Base-by-base conservation (phyloP, 92 coral and sea anemone species). In the Phymanthus crucifer region DNA sequence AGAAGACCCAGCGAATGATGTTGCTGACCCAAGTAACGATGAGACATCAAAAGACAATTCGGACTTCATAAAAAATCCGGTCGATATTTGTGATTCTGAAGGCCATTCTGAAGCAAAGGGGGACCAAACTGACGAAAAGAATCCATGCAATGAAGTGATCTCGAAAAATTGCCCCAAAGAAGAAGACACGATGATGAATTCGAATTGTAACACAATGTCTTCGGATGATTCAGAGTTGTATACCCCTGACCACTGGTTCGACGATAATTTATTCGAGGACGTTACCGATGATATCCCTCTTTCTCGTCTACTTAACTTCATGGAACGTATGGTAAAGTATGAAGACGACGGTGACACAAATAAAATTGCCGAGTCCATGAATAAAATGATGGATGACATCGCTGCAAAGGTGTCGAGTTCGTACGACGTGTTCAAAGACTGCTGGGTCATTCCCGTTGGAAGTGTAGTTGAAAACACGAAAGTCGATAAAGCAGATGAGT, bases 381-480 rank as follows among this genome's bases (percentile, higher is more conserved):
- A 64, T n/a, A 36, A 24, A 65, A 82, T 82, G 85, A 73, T 82
- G 80, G 57, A 77, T 1, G 56, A 82, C 50, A 61, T 74, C 37
- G 32, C 67, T 46, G 75, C 76, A 74, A 82, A 64, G 68, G 37
- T 82, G 45, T 24, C 67, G 27, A 38, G 79, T 1, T 82, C 79
- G 73, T 82, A 73, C 29, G 66, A 58, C 74, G 85, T 82, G 17
- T 82, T 82, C n/a, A 68, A 83, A 83, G 45, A 76, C 13, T 83
- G 87, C 38, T 83, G 27, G n/a, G 36, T 76, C 19, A 83, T 83
- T 69, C 87, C 87, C 32, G 87, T 83, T 11, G 82, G 82, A 19
- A 77, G 82, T 32, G 46, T 75, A 36, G 70, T 31, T 27, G 82
- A 82, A 57, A 82, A 74, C 54, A 82, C 85, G 14, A 82, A 82